A percentile compares a stretch with the other conserved stretches of the same genome.
phyloP scores from a whole-genome alignment of 1,140 invertebrate species.

The Drosophila arawakana region DNA sequence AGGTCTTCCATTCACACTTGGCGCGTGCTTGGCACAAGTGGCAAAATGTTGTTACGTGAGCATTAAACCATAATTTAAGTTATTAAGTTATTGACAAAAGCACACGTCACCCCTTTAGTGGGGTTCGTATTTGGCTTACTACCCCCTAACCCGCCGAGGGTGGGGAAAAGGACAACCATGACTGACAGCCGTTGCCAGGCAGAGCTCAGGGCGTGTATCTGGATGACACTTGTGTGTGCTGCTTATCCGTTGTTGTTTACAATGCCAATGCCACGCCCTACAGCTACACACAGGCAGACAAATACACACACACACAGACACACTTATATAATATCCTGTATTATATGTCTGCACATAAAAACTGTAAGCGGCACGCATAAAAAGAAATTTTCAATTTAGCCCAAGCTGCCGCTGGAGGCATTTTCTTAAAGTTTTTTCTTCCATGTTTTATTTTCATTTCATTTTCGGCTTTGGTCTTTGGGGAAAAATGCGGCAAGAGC shows the following conservation, averaged over 20 bases:
- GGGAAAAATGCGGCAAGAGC: conserved; percentile 54
- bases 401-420: conserved; percentile 48
- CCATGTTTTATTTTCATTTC: conserved; percentile 7
- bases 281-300: conserved; percentile 32
- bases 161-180: conserved; percentile 26
- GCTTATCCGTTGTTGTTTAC: conserved; percentile 79
- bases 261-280: conserved; percentile 71
- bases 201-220: conserved; percentile 35
- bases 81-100: conserved; percentile 83
- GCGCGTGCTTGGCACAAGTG: conserved; percentile 72
- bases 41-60: conserved; percentile 82
- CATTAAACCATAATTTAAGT: conserved; percentile 83
- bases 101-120: conserved; percentile 72
- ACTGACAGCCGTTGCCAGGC: conserved; percentile 47
- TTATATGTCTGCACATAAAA: conserved; percentile 76
- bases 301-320: conserved; percentile 17
- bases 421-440: conserved; percentile 18
- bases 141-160: background rate
- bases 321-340: conserved; percentile 45
- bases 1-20: conserved; percentile 61
- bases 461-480: conserved; percentile 31
- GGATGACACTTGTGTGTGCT: conserved; percentile 74
- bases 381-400: conserved; percentile 72
- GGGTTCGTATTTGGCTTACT: conserved; percentile 4
- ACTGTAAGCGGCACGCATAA: conserved; percentile 72